Conservation (phyloP, 1,140 invertebrate species). For the Drosophila kepulauana region DNA sequence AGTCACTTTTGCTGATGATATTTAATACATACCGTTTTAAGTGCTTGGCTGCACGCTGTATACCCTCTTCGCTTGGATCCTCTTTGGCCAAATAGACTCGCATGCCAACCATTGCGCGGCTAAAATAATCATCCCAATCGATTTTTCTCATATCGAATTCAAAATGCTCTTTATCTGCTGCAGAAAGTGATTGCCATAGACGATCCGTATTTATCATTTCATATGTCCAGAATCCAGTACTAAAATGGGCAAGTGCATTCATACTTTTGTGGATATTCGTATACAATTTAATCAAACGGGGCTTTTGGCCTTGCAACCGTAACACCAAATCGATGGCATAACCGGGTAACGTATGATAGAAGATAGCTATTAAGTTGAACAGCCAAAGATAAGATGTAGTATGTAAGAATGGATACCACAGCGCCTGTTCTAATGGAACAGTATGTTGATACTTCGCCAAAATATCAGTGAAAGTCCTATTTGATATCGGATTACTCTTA, state of each 20-base stretch:
- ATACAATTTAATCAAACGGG: slow-evolving; percentile 88
- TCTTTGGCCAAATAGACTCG: slow-evolving; percentile 90
- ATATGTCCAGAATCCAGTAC: slow-evolving; percentile 88
- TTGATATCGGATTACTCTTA: slow-evolving; percentile 87
- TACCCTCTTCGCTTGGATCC: slow-evolving; percentile 86
- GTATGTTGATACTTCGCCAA: slow-evolving; percentile 56
- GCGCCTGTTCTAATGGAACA: slow-evolving; percentile 74
- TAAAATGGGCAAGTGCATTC: slow-evolving; percentile 88
- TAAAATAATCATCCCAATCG: slow-evolving; percentile 88
- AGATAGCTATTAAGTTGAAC: slow-evolving; percentile 84
- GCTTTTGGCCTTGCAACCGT: slow-evolving; percentile 81
- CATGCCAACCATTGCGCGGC: slow-evolving; percentile 87
- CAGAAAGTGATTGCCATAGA: slow-evolving; percentile 87
- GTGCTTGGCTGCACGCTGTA: slow-evolving; percentile 81
- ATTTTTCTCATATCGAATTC: slow-evolving; percentile 89
- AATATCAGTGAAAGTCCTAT: slow-evolving; percentile 85
- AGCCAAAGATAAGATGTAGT: slow-evolving; percentile 74
- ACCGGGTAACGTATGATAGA: slow-evolving; percentile 87
- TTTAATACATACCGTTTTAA: slow-evolving; percentile 24
- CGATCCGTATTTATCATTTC: slow-evolving; percentile 87
- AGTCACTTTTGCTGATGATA: no score
- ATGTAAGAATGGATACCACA: slow-evolving; percentile 86
- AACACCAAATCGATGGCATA: slow-evolving; percentile 86
- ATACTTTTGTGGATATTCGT: slow-evolving; percentile 89
- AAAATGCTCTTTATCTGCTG: slow-evolving; percentile 88